Conservation (phyloP, 2,113 vertebrate genomes). For the Macrotis lagotis region DNA sequence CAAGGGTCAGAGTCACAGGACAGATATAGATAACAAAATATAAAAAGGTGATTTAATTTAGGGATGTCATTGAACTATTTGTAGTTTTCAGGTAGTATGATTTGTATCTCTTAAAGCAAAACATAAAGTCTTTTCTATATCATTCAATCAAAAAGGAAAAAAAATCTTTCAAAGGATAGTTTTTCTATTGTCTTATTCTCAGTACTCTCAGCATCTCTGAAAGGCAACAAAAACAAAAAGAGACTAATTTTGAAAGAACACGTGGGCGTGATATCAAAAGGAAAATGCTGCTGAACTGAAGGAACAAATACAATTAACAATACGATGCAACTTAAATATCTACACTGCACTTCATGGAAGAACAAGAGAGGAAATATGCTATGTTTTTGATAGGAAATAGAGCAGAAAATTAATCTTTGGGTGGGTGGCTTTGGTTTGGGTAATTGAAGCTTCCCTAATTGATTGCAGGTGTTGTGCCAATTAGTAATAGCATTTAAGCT, state of each 20-base stretch:
- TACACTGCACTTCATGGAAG: constrained; percentile 53
- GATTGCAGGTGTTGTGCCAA: constrained; percentile 70
- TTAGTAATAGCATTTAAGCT: constrained; percentile 49
- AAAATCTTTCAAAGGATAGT: constrained; percentile 50
- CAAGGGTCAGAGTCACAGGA: neutral
- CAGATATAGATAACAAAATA: neutral
- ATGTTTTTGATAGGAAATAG: constrained; percentile 73
- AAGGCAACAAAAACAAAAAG: constrained; percentile 64
- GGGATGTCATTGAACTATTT: neutral
- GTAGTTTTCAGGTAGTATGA: constrained; percentile 17
- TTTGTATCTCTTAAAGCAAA: constrained; percentile 6
- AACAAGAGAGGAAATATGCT: constrained; percentile 53
- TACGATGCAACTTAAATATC: constrained; percentile 43
- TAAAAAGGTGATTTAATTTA: constrained; percentile 9
- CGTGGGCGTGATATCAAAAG: constrained; percentile 53
- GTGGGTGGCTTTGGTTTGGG: constrained; percentile 70
- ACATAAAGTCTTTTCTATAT: constrained; percentile 4
- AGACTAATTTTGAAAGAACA: constrained; percentile 61
- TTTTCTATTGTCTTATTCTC: constrained; percentile 44
- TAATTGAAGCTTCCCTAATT: constrained; percentile 72
- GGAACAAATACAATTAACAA: constrained; percentile 58
- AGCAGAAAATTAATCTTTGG: constrained; percentile 74
- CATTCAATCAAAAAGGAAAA: constrained; percentile 3
- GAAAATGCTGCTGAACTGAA: constrained; percentile 47
- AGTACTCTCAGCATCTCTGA: constrained; percentile 70